Percentiles rank a stretch among this genome's conserved stretches.
Conservation (phyloP, 2,888 invertebrate genomes). For the Osmoderma eremita region DNA sequence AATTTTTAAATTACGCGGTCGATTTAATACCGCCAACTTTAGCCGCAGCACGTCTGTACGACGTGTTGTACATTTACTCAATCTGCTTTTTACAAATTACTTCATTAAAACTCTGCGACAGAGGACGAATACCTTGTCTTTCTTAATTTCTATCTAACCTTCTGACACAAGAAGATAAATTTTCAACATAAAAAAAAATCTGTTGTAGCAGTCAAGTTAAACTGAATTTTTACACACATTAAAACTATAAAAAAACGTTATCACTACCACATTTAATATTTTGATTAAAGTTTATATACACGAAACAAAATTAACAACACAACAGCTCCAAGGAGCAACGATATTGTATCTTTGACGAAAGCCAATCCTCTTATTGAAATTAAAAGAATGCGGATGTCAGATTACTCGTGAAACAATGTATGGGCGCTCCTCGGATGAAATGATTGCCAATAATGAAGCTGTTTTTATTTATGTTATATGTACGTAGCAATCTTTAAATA, state of each 20-base stretch:
- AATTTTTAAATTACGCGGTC: no score
- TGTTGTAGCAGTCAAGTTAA: no score
- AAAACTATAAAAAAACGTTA: no score
- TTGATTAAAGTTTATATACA: no score
- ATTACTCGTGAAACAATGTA: slow-evolving; percentile 2
- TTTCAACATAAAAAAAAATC: background rate
- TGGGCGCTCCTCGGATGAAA: slow-evolving; percentile 1
- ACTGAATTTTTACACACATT: no score
- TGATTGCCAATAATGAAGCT: slow-evolving; percentile 8
- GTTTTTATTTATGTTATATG: background rate
- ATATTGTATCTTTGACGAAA: background rate
- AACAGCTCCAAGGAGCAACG: no score
- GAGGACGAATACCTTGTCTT: background rate
- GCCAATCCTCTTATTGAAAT: background rate
- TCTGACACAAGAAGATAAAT: background rate
- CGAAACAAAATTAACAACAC: no score
- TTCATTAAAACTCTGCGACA: slow-evolving; percentile 14
- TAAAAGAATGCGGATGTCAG: slow-evolving; percentile 13
- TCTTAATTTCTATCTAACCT: slow-evolving; percentile 16
- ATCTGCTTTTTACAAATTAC: slow-evolving; percentile 16
- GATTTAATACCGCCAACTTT: no score
- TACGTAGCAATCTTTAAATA: background rate
- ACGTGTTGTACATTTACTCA: slow-evolving; percentile 9
- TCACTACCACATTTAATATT: no score
- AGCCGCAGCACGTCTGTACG: no score